Conservation (phyloP, 2,888 invertebrate species). For the Trichopoda pennipes region DNA sequence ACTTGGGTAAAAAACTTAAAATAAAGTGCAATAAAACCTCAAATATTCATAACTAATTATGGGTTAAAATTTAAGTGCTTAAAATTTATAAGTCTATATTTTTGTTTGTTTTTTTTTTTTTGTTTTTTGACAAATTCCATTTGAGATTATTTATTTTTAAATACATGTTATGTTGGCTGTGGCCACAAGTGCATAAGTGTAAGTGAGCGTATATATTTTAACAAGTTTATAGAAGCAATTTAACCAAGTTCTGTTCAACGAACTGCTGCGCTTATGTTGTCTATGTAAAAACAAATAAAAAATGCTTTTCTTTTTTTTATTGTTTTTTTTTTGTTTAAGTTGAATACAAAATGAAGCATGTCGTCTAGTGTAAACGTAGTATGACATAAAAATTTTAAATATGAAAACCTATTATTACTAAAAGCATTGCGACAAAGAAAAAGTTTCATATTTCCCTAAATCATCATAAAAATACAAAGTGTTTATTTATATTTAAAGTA, state of each 20-base stretch:
- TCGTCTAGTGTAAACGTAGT: conserved; percentile 57
- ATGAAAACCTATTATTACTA: conserved; percentile 24
- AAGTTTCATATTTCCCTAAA: conserved; percentile 52
- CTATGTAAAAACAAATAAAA: conserved; percentile 28
- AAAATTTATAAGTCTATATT: no score
- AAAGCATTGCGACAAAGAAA: conserved; percentile 12
- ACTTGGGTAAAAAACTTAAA: conserved; percentile 5
- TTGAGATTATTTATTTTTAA: not conserved
- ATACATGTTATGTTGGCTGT: conserved; percentile 26
- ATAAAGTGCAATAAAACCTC: conserved; percentile 34
- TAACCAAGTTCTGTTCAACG: conserved; percentile 48
- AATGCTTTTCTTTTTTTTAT: not conserved
- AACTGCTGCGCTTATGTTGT: conserved; percentile 29
- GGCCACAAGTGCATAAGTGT: conserved; percentile 47
- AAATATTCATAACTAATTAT: not conserved
- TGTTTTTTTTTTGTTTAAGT: not conserved
- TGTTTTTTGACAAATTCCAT: not conserved
- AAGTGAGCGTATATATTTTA: conserved; percentile 72
- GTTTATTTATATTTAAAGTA: not conserved
- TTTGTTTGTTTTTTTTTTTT: no score
- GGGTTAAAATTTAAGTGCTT: conserved; percentile 1
- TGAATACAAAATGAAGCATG: conserved; percentile 57
- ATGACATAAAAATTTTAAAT: conserved; percentile 20
- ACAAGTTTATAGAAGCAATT: conserved; percentile 73
- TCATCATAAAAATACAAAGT: conserved; percentile 31